These are phyloP conservation scores for Halcyon malimbica DNA, from an alignment of 2,113 vertebrate genomes.

Conservation along the genomic window DNA sequence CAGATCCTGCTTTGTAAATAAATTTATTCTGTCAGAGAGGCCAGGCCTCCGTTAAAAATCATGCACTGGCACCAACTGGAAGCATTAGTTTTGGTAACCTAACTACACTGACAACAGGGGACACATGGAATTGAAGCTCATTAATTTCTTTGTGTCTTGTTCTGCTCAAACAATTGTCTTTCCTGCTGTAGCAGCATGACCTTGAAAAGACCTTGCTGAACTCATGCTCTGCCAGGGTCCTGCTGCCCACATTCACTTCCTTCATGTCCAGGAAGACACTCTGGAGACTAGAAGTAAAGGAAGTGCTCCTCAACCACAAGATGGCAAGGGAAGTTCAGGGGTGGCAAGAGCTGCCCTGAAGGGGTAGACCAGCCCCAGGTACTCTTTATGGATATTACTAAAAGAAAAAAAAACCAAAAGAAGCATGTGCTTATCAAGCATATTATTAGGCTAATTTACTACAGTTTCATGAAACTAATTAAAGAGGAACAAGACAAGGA, in stretches of 20 bases:
- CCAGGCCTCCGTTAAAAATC: not conserved
- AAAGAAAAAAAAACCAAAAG: not conserved
- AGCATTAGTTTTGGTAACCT: not conserved
- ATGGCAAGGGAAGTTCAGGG: not conserved
- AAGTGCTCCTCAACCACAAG: not conserved
- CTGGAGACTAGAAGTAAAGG: not conserved
- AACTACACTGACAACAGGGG: not conserved
- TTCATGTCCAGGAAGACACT: not conserved
- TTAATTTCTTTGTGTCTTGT: not conserved
- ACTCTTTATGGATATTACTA: not conserved
- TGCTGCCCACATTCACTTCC: not conserved
- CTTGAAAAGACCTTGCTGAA: not conserved
- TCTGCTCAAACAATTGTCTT: not conserved
- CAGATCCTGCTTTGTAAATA: not conserved
- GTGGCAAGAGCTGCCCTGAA: not conserved
- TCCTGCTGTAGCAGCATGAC: not conserved
- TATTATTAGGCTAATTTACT: conserved; percentile 7
- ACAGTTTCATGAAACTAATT: not conserved
- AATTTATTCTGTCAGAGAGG: not conserved
- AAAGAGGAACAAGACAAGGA: conserved; percentile 28
- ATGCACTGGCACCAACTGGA: not conserved
- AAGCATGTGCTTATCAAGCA: not conserved
- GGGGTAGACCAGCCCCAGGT: not conserved
- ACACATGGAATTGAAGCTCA: not conserved
- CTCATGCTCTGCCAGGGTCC: not conserved